Evolutionary conservation across 2,113 vertebrate species (phyloP).

Genomic region (Poeciliopsis turrubarensis): DNA sequence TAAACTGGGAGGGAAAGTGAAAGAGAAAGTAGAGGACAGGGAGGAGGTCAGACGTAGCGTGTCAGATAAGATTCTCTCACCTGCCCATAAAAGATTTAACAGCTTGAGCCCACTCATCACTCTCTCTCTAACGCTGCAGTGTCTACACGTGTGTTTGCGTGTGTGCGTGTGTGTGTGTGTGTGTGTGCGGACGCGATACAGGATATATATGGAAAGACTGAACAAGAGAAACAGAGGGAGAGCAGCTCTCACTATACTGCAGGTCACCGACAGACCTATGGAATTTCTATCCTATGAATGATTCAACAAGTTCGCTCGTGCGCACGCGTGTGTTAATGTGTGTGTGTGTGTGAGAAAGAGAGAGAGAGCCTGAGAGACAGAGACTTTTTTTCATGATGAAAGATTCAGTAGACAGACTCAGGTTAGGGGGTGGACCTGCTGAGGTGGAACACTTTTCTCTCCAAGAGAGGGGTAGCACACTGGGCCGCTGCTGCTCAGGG

Average conservation of each 20-base stretch:
- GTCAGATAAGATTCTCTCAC: conserved; percentile 76
- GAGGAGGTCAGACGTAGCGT: conserved; percentile 66
- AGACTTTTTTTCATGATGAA: conserved; percentile 64
- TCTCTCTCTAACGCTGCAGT: conserved; percentile 62
- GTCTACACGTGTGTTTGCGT: conserved; percentile 42
- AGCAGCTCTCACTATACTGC: conserved; percentile 46
- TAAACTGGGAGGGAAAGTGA: conserved; percentile 37
- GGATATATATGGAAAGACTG: conserved; percentile 5
- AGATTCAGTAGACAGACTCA: conserved; percentile 78
- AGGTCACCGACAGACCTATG: conserved; percentile 67
- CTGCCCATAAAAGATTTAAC: conserved; percentile 77
- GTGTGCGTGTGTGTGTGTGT: conserved; percentile 33
- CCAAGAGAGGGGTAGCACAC: conserved; percentile 67
- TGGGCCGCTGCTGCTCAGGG: conserved; percentile 65
- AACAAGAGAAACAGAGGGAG: conserved; percentile 22
- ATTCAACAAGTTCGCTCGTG: conserved; percentile 68
- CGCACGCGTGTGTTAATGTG: conserved; percentile 6
- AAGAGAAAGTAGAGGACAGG: conserved; percentile 59
- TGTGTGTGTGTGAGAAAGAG: background rate
- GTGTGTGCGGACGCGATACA: background rate
- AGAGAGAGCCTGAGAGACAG: conserved; percentile 27
- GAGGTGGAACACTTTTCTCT: conserved; percentile 75
- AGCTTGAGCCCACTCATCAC: conserved; percentile 71
- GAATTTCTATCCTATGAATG: conserved; percentile 70
- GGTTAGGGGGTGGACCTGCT: conserved; percentile 72